These are phyloP conservation scores for Bugulina stolonifera DNA, from an alignment of 2,888 invertebrate species.

Conservation along the genomic window DNA sequence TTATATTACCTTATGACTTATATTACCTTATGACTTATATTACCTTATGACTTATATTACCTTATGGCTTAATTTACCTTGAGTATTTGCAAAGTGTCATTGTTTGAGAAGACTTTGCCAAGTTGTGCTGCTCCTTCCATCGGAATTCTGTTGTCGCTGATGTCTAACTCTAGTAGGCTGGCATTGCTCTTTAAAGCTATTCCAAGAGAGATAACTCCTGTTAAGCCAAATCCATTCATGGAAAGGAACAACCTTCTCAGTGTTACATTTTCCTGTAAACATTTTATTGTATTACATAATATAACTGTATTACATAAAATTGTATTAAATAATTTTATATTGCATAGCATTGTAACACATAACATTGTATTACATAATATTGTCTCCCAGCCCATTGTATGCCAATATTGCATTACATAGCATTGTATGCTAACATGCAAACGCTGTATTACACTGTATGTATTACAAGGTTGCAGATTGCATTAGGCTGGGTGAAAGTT, in stretches of 20 bases:
- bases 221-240: slow-evolving; percentile 31
- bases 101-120: not conserved
- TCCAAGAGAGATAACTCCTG: slow-evolving; percentile 29
- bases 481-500: too few species aligned
- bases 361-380: not conserved
- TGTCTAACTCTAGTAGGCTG: slow-evolving; percentile 30
- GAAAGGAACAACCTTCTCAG: slow-evolving; percentile 29
- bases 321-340: not conserved
- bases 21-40: too few species aligned
- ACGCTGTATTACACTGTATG: too few species aligned
- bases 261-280: slow-evolving; percentile 28
- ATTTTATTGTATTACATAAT: too few species aligned
- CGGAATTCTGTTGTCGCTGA: slow-evolving; percentile 30
- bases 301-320: too few species aligned
- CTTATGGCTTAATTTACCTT: too few species aligned
- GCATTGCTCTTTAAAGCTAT: slow-evolving; percentile 29
- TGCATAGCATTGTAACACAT: not conserved
- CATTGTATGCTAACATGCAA: not conserved
- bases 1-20: too few species aligned
- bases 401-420: not conserved
- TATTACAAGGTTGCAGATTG: too few species aligned
- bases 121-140: slow-evolving; percentile 5
- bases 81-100: slow-evolving; percentile 16
- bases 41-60: too few species aligned
- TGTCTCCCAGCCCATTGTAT: not conserved